Evolutionary conservation across 2,113 vertebrate species (phyloP).

Genomic region (Tenrec ecaudatus): DNA sequence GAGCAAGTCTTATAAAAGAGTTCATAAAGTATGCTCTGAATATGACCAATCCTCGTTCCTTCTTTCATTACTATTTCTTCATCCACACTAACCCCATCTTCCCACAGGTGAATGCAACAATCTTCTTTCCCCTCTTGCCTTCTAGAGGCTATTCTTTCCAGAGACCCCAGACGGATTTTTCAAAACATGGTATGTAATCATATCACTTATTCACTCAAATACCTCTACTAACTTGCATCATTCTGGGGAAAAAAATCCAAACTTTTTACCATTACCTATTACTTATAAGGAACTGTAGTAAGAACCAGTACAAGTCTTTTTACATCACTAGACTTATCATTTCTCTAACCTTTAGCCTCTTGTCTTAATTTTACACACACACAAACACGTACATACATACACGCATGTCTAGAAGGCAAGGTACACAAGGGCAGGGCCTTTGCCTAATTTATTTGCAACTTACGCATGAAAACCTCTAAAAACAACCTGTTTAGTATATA

Average conservation of each 20-base stretch:
- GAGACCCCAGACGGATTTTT: not conserved
- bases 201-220: not conserved
- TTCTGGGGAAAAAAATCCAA: not conserved
- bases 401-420: too few relatives aligned
- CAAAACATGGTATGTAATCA: not conserved
- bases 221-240: not conserved
- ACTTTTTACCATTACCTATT: too few relatives aligned
- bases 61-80: not conserved
- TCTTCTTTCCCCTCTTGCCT: not conserved
- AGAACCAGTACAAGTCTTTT: too few relatives aligned
- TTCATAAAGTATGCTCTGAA: not conserved
- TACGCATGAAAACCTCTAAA: too few relatives aligned
- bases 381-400: too few relatives aligned
- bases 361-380: too few relatives aligned
- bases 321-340: too few relatives aligned
- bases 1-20: not conserved
- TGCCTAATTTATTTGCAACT: too few relatives aligned
- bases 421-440: too few relatives aligned
- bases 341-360: too few relatives aligned
- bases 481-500: too few relatives aligned
- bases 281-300: too few relatives aligned
- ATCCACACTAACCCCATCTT: not conserved
- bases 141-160: not conserved
- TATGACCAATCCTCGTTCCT: not conserved
- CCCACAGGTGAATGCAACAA: not conserved